Conservation (phyloP, 2,888 invertebrate species). For the Dryobota labecula region DNA sequence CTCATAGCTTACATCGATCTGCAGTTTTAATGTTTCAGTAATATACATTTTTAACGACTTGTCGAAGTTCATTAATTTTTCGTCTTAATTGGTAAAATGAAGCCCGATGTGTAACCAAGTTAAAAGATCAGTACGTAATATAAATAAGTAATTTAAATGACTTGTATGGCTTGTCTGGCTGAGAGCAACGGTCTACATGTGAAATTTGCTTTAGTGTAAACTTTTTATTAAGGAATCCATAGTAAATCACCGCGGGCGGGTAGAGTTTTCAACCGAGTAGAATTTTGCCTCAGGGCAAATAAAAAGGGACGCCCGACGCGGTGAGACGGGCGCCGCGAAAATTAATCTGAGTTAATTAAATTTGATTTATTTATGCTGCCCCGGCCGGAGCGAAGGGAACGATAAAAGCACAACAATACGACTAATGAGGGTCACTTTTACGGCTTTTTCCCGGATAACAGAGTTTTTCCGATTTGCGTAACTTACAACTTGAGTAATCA, state of each 20-base stretch:
- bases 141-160: constrained; percentile 81
- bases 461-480: constrained; percentile 85
- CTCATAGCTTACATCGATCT: neutral
- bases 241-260: constrained; percentile 77
- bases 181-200: constrained; percentile 79
- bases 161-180: constrained; percentile 77
- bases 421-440: constrained; percentile 88
- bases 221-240: constrained; percentile 89
- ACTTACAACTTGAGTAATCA: constrained; percentile 77
- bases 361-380: constrained; percentile 89
- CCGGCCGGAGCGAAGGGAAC: constrained; percentile 78
- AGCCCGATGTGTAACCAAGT: constrained; percentile 65
- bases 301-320: constrained; percentile 83
- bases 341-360: constrained; percentile 91
- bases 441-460: constrained; percentile 85
- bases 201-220: constrained; percentile 86
- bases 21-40: constrained; percentile 27
- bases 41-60: constrained; percentile 26
- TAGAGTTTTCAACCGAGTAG: constrained; percentile 78
- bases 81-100: constrained; percentile 65
- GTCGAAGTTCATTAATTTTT: constrained; percentile 49
- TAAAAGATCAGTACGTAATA: constrained; percentile 78
- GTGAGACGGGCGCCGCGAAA: constrained; percentile 84
- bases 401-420: constrained; percentile 88
- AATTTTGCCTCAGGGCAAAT: constrained; percentile 84